Percentiles rank a stretch among this genome's conserved stretches.
Evolutionary conservation across 1,140 invertebrate species (phyloP).

Genomic region (Trypoxylus dichotomus): DNA sequence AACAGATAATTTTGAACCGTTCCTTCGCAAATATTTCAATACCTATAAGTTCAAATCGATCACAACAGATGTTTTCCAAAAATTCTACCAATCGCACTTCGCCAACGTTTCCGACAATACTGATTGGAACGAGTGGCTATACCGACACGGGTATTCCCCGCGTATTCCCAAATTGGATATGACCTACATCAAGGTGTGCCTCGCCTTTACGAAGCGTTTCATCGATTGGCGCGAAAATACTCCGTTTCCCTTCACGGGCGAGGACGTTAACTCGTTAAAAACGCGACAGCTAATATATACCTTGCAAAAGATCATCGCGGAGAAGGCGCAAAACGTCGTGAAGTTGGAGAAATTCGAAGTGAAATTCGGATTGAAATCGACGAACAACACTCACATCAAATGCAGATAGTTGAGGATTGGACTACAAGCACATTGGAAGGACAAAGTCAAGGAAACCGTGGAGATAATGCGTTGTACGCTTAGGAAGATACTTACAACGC

Average conservation of each 20-base stretch:
- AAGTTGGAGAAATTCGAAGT: conserved; percentile 68
- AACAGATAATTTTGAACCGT: conserved; percentile 71
- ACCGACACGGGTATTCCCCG: conserved; percentile 79
- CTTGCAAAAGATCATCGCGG: conserved; percentile 68
- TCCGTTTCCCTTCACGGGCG: conserved; percentile 53
- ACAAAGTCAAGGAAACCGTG: conserved; percentile 57
- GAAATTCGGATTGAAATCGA: conserved; percentile 67
- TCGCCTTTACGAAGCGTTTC: conserved; percentile 61
- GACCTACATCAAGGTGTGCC: conserved; percentile 67
- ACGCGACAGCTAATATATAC: conserved; percentile 74
- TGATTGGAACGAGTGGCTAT: conserved; percentile 85
- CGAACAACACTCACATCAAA: conserved; percentile 80
- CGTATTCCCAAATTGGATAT: conserved; percentile 78
- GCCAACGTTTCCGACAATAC: conserved; percentile 60
- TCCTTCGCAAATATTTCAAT: conserved; percentile 74
- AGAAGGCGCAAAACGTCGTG: conserved; percentile 56
- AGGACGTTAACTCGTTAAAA: conserved; percentile 62
- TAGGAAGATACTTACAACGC: conserved; percentile 76
- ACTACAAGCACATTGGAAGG: conserved; percentile 70
- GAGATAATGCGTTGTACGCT: conserved; percentile 67
- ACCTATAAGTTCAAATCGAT: conserved; percentile 81
- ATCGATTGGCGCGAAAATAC: conserved; percentile 55
- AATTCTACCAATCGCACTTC: conserved; percentile 77
- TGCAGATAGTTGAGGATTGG: conserved; percentile 80
- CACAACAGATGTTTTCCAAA: conserved; percentile 76